These are phyloP conservation scores for Megalopta genalis DNA, from an alignment of 1,140 invertebrate species.

Conservation along the genomic window DNA sequence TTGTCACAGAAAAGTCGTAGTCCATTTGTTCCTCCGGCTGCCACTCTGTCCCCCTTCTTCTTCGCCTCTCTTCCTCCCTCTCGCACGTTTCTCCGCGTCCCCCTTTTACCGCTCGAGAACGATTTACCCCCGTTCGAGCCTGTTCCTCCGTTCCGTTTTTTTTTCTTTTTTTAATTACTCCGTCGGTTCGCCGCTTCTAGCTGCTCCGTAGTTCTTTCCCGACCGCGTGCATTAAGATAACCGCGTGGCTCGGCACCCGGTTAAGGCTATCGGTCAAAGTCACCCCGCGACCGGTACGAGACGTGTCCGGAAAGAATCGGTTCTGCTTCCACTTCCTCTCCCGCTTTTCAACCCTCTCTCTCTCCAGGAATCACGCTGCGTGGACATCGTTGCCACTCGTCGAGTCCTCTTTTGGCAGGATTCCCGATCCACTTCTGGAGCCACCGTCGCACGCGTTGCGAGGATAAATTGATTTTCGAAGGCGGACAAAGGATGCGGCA, in stretches of 20 bases:
- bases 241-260: constrained; percentile 49
- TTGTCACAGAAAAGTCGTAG: constrained; percentile 71
- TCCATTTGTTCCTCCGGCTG: constrained; percentile 59
- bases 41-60: constrained; percentile 26
- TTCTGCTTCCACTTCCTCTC: constrained; percentile 9
- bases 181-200: constrained; percentile 16
- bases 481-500: too few relatives aligned
- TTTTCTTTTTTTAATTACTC: constrained; percentile 29
- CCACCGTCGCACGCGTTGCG: too few relatives aligned
- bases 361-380: too few relatives aligned
- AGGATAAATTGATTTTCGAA: too few relatives aligned
- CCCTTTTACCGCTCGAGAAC: neutral
- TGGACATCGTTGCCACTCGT: too few relatives aligned
- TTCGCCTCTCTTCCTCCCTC: neutral
- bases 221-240: constrained; percentile 69
- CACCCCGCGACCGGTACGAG: constrained; percentile 53
- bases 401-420: too few relatives aligned
- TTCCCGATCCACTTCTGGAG: too few relatives aligned
- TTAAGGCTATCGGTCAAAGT: constrained; percentile 72
- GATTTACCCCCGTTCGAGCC: constrained; percentile 12
- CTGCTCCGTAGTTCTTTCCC: constrained; percentile 43
- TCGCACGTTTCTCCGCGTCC: neutral
- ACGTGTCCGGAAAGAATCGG: constrained; percentile 56
- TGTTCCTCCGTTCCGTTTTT: neutral
- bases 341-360: constrained; percentile 29